Base-by-base conservation (phyloP, 2,113 vertebrate species). In the Passer montanus region DNA sequence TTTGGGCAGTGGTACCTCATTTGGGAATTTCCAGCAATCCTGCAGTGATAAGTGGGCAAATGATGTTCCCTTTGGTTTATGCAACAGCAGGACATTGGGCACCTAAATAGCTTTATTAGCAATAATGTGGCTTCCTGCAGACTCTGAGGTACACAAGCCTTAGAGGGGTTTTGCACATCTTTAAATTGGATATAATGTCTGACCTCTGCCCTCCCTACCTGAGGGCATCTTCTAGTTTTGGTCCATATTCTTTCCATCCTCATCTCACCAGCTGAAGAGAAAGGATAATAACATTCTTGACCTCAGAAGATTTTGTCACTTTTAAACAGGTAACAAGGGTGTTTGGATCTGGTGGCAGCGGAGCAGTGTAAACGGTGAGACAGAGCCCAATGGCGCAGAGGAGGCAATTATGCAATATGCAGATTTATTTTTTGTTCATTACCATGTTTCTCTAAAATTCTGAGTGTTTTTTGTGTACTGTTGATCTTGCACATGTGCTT, bases 21-120 rank as follows among this genome's bases (percentile, higher is more conserved):
- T 46, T 78, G 69, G 69, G 81, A 82, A 84, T 93, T 93, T 87
- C 33, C 43, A 56, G 3, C 56, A 60, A 58, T 91, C 73, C 77
- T 87, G 87, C 52, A n/a, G 90, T 31, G 90, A 89, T 89, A 94
- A 87, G 60, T 83, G 37, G 43, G 46, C 55, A 56, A 49, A 58
- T 83, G 50, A 77, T 88, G 13, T 74, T 94, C 53, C 22, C n/a
- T 93, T 85, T 92, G 87, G 37, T 77, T 93, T 91, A 20, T 27
- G 8, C 15, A 90, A 14, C 69, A 92, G 59, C 67, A 77, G 94
- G 79, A 80, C 0, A 0, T 24, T 66, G 83, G 59, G 22, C 37
- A 88, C 50, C 53, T 76, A 69, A 88, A 76, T 27, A 41, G 60
- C 31, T 77, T 91, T 91, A 81, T 90, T 89, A 93, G 47, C 76